Base-by-base conservation (phyloP, 1,140 invertebrate genomes). In the Cydia splendana region DNA sequence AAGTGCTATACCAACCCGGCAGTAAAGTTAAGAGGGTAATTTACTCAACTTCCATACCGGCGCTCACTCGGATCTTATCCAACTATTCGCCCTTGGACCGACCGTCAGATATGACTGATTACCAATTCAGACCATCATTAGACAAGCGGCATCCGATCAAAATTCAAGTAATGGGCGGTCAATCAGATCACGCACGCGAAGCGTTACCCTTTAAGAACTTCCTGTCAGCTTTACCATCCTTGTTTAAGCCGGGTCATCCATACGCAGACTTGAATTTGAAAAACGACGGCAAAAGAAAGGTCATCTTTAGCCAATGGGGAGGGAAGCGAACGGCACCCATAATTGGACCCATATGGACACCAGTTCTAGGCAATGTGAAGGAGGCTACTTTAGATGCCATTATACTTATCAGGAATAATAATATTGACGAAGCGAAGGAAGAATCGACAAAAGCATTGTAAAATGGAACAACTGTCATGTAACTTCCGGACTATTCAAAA, bases 291-390 rank as follows among this genome's bases (percentile, higher is more conserved):
- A 93, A 93, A 75, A 88, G 90, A 78, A 93, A 93, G 79, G 87
- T 91, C 3, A 93, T 91, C 45, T 93, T 93, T 62, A 93, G 90
- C 75, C 87, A 85, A 4, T 91, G 91, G 91, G 90, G 90, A 30
- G 90, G 90, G 0, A 93, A 93, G 75, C 79, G 90, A 53, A 88
- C 89, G 3, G 90, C 90, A 13, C 90, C 90, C 0, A 90, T 93
- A 18, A 91, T 93, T n/a, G 90, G 90, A 15, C 91, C 91, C 0
- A 91, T 93, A 62, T 93, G 91, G 91, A 89, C 87, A 6, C 91
- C 91, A 2, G 81, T 86, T 4, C 80, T 87, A 0, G 78, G 87
- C 38, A 77, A 86, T 28, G 18, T 85, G 2, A 88, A 91, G 75
- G 90, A 91, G 65, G 83, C 87, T 0, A 86, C 87, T 6, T 74